Percentiles rank a stretch among this genome's conserved stretches.
phyloP scores from a whole-genome alignment of 1,140 invertebrate genomes.

The Marisa cornuarietis region DNA sequence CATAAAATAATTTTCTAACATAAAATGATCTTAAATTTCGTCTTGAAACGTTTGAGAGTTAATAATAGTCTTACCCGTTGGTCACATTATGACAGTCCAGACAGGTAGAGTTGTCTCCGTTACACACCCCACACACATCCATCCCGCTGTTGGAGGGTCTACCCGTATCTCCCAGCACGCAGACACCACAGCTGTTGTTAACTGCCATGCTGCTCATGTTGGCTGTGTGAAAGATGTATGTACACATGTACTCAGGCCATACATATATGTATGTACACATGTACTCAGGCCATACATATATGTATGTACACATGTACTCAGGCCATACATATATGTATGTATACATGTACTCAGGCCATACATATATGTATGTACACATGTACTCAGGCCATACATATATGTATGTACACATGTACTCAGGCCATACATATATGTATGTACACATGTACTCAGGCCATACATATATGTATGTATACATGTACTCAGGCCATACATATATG shows the following conservation, averaged over 20 bases:
- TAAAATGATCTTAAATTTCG: too few species aligned
- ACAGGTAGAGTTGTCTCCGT: conserved; percentile 25
- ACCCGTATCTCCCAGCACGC: conserved; percentile 20
- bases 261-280: too few species aligned
- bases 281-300: too few species aligned
- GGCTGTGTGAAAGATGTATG: background rate
- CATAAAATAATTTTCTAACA: too few species aligned
- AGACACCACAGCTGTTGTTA: conserved; percentile 16
- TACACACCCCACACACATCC: conserved; percentile 29
- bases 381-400: too few species aligned
- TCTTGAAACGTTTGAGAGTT: background rate
- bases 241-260: background rate
- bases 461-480: too few species aligned
- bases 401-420: background rate
- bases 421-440: background rate
- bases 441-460: too few species aligned
- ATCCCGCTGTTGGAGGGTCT: background rate
- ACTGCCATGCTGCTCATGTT: conserved; percentile 10
- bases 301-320: too few species aligned
- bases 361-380: background rate
- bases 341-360: too few species aligned
- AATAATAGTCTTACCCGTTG: conserved; percentile 29
- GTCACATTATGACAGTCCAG: conserved; percentile 13
- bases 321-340: too few species aligned
- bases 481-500: background rate